Percentiles rank a stretch among this genome's conserved stretches.
These are phyloP conservation scores for Epirrhoe alternata DNA, from an alignment of 2,888 invertebrate genomes.

Conservation along the genomic window DNA sequence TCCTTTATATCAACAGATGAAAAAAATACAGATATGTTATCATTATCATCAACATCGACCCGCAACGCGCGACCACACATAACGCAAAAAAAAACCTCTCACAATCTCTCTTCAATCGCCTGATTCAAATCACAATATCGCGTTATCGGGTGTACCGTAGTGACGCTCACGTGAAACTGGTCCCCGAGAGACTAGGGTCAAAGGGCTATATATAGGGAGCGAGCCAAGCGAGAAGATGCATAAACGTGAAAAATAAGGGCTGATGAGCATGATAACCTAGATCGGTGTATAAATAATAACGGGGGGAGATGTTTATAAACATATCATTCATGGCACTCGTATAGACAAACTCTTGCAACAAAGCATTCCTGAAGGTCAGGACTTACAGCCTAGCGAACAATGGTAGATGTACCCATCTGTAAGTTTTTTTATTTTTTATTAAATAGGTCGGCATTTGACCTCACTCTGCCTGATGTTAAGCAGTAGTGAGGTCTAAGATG, in stretches of 20 bases:
- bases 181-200: conserved; percentile 47
- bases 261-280: conserved; percentile 67
- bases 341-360: no score
- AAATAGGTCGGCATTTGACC: no score
- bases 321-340: background rate
- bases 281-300: conserved; percentile 44
- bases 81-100: conserved; percentile 8
- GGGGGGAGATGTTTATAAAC: conserved; percentile 10
- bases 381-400: no score
- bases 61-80: conserved; percentile 12
- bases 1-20: background rate
- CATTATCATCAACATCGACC: conserved; percentile 5
- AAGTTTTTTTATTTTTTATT: no score
- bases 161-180: conserved; percentile 60
- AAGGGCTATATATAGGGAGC: conserved; percentile 65
- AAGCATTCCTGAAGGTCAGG: no score
- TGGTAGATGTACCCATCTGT: no score
- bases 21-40: background rate
- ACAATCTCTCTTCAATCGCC: conserved; percentile 1
- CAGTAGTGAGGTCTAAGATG: no score
- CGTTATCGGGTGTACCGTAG: conserved; percentile 51
- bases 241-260: conserved; percentile 64
- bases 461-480: no score
- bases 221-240: conserved; percentile 64
- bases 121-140: conserved; percentile 4